phyloP scores from a whole-genome alignment of 2,113 vertebrate species.

The Zapus hudsonius region DNA sequence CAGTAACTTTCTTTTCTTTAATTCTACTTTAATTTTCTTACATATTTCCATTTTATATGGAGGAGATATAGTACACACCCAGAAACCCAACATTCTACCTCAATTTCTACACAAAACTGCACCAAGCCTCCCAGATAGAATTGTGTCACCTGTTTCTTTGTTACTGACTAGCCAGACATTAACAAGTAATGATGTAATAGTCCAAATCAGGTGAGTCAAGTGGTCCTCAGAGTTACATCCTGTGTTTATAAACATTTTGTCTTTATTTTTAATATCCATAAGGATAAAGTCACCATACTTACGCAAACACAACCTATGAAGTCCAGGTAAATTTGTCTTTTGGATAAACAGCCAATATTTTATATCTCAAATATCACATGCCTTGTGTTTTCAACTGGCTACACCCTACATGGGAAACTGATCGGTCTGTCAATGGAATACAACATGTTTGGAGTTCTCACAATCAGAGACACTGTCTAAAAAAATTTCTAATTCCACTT shows the following conservation, averaged over 20 bases:
- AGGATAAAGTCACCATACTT: background rate
- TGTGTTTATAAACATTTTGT: background rate
- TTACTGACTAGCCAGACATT: background rate
- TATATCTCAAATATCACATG: background rate
- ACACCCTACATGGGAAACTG: background rate
- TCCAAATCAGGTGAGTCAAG: background rate
- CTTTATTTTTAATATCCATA: conserved; percentile 4
- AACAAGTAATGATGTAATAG: background rate
- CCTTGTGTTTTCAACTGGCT: conserved; percentile 3
- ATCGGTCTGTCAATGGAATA: background rate
- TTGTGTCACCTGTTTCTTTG: background rate
- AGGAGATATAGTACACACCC: background rate
- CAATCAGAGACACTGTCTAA: too few relatives aligned
- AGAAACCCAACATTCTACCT: background rate
- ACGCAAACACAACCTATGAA: background rate
- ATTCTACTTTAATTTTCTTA: background rate
- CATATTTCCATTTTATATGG: background rate
- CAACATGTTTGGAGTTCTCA: too few relatives aligned
- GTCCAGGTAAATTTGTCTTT: background rate
- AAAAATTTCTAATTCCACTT: too few relatives aligned
- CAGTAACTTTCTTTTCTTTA: background rate
- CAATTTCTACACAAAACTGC: background rate
- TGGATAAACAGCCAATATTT: background rate
- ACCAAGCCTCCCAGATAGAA: background rate
- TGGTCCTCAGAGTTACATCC: background rate